Evolutionary conservation across 2,888 invertebrate genomes (phyloP), one percentile per base, ranked within the genome.

Genomic region (Amiota communis): DNA sequence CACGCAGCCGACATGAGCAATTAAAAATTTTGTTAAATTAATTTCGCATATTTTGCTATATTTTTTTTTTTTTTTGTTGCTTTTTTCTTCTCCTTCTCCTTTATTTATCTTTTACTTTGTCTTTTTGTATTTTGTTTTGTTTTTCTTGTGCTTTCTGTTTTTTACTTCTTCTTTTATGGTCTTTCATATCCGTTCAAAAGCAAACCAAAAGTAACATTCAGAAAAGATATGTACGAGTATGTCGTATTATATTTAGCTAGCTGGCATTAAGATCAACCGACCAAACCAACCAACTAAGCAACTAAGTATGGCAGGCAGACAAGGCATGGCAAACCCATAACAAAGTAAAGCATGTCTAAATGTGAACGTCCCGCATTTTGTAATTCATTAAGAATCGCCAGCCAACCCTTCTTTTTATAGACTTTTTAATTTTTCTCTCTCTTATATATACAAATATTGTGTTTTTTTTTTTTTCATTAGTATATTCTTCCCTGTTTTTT

Each of bases 361-460:
- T 12, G 70, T 64, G 72, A 53, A 57, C 64, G 78, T 81, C 84
- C 86, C 85, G 86, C 80, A 83, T 86, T 83, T 80, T 77, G 77
- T 77, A 85, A 86, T 85, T 84, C 85, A 84, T 84, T 86, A 85
- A 78, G 81, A 85, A 78, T 74, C 77, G 74, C 75, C 74, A 75
- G 36, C 36, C 36, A 36, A 59, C 67, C 59, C 51, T 72, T 72
- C 36, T 70, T 72, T 69, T 59, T 2, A 46, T 36, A 20, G 20
- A 20, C 67, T n/a, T 47, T 48, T 48, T 59, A 10, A 10, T 53
- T 69, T 13, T 69, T 49, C 2, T 9, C 46, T 1, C 17, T 67
- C 23, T 10, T 47, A 13, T 10, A 46, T 72, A 9, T 15, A 53
- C 3, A 23, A 23, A 23, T 23, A 23, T 23, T 53, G 10, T 53